These are phyloP conservation scores for Graphium colonna DNA, from an alignment of 2,888 invertebrate species.

Conservation along the genomic window DNA sequence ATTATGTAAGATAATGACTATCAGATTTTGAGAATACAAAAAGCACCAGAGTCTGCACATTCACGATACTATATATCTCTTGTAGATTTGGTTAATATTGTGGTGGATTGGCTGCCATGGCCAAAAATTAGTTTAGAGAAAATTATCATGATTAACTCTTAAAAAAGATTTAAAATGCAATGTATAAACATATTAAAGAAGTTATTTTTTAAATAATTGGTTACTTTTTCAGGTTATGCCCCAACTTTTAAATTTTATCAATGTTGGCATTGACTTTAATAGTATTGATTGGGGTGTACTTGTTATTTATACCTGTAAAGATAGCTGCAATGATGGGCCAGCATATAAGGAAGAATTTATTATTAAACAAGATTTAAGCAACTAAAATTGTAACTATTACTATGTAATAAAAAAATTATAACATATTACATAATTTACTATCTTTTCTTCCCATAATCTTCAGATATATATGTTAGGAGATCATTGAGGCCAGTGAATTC, in stretches of 20 bases:
- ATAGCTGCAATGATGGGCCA: conserved; percentile 84
- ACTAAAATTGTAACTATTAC: conserved; percentile 41
- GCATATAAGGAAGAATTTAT: conserved; percentile 89
- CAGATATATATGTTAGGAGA: conserved; percentile 87
- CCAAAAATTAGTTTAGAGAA: too few species aligned
- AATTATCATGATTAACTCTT: too few species aligned
- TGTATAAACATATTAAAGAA: too few species aligned
- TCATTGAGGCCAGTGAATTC: conserved; percentile 93
- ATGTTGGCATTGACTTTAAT: conserved; percentile 80
- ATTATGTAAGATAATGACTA: too few species aligned
- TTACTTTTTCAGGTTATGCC: conserved; percentile 88
- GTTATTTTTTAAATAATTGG: not conserved
- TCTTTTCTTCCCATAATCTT: conserved; percentile 71
- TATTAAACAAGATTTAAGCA: conserved; percentile 90
- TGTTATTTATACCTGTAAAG: conserved; percentile 90
- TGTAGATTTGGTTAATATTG: too few species aligned
- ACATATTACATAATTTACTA: conserved; percentile 18
- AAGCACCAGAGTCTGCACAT: too few species aligned
- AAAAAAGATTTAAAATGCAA: too few species aligned
- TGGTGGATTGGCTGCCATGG: too few species aligned
- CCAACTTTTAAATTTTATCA: conserved; percentile 85
- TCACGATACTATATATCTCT: too few species aligned
- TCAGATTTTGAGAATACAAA: too few species aligned
- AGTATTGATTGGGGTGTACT: conserved; percentile 95
- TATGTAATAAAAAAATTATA: conserved; percentile 24